Evolutionary conservation across 92 coral and sea anemone genomes (phyloP), one percentile per base, ranked within the genome.

Genomic region (Zoanthus sociatus): DNA sequence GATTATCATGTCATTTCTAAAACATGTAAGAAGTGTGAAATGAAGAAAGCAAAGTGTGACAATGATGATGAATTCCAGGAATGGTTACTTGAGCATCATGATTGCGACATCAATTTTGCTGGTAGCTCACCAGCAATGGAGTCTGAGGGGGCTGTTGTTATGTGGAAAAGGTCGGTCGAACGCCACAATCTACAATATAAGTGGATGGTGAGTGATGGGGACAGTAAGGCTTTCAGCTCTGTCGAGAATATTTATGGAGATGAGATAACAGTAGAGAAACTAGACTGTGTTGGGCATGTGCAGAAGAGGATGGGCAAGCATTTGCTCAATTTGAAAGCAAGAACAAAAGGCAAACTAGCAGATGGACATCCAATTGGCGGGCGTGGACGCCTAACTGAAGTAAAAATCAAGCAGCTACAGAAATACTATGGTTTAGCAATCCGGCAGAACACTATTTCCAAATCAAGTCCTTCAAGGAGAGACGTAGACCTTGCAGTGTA

Each of bases 181-280:
- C 46, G n/a, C n/a, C 74, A 69, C 47, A 69, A 30, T 30, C 74
- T 89, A 15, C 84, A 76, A 78, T 91, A 88, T 71, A 84, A 81
- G 71, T 88, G 93, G 91, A 88, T 88, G 93, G 84, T 81, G 17
- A 74, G 88, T 64, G 93, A 83, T 88, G 93, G 93, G 5, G 87
- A 91, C 78, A 88, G 91, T 67, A 88, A 88, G 70, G 91, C 89
- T 9, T 84, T 81, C 66, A 82, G 83, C 72, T 71, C 93, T 15
- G 91, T 88, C 16, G 87, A 90, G 79, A 53, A 71, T 7, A 84
- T 76, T 9, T 88, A 91, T 84, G 73, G 51, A 9, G 87, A 73
- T 8, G 31, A 44, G 50, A 91, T 58, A 37, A 89, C 79, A 51
- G 89, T 69, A 26, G 73, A 87, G 71, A 91, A 90, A 82, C 51